Conservation (phyloP, 1,140 invertebrate species). For the Meloidogyne hapla region DNA sequence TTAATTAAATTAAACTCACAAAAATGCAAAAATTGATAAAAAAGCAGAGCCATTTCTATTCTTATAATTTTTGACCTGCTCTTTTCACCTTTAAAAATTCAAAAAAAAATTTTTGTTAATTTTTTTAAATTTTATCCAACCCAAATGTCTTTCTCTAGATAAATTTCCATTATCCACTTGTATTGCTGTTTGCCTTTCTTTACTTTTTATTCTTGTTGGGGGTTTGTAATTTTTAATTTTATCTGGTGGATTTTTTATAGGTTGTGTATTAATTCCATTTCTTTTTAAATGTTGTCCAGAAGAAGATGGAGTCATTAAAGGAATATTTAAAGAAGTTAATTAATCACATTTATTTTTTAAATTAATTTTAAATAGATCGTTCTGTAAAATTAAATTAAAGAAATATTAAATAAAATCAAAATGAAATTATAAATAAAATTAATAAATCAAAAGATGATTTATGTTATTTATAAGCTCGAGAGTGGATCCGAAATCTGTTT, state of each 20-base stretch:
- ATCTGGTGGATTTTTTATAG: neutral
- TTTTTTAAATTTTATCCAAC: too few species aligned
- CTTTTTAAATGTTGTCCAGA: neutral
- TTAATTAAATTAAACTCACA: constrained; percentile 51
- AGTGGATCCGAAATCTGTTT: too few species aligned
- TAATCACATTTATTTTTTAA: neutral
- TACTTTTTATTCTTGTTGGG: neutral
- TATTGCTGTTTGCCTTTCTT: constrained; percentile 11
- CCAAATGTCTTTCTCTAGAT: neutral
- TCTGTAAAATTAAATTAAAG: too few species aligned
- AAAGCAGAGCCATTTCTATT: constrained; percentile 56
- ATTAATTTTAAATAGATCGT: too few species aligned
- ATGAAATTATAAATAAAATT: too few species aligned
- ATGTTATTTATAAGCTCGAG: too few species aligned
- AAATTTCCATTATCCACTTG: neutral
- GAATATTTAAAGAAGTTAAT: neutral
- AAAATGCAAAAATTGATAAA: constrained; percentile 62
- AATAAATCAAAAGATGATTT: too few species aligned
- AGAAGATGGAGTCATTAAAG: neutral
- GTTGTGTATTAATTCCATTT: neutral
- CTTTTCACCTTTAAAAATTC: neutral
- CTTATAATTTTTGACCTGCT: neutral
- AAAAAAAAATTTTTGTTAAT: too few species aligned
- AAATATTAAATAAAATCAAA: too few species aligned
- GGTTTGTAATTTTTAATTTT: neutral